Evolutionary conservation across 2,888 invertebrate genomes (phyloP), one percentile per base, ranked within the genome.

Genomic region (Hyles lineata): DNA sequence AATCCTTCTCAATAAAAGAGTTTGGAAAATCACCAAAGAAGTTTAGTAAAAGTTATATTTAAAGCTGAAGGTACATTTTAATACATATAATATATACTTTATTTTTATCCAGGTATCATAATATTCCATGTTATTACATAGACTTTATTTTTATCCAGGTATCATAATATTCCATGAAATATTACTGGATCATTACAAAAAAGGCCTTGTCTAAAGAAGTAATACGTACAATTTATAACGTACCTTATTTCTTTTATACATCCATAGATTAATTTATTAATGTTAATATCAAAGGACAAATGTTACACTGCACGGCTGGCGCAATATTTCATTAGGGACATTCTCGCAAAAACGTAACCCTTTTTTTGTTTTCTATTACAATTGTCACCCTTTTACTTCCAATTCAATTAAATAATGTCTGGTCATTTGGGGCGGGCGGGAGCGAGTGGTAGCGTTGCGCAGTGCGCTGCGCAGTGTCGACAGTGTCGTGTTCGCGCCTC

Each of bases 391-490:
- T 93, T 94, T 94, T 83, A 90, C 90, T 93, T 91, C 85, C 85
- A 93, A 92, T 94, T 94, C 94, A 94, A 94, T 94, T 94, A 94
- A 94, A 94, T 94, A 94, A 94, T 94, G 93, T 94, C 93, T 94
- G 94, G 94, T 94, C 94, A 94, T 93, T 94, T 93, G 93, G 89
- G 91, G 88, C 90, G 87, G 90, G 88, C 82, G 84, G 83, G 81
- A 76, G 79, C 72, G 72, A 76, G 76, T 71, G 76, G 77, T 76
- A 76, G 73, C 74, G 77, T 73, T 62, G 74, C 73, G 70, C 52
- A 29, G 73, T 35, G 69, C 58, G 60, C 63, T 32, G 58, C 50
- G 75, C 80, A 29, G 79, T 81, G 82, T 83, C 81, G 88, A n/a
- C n/a, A 82, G 87, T 84, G 82, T 83, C 81, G 88, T 85, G 89